These are phyloP conservation scores for Neodiprion pinetum DNA, from an alignment of 1,140 invertebrate genomes.

Conservation along the genomic window DNA sequence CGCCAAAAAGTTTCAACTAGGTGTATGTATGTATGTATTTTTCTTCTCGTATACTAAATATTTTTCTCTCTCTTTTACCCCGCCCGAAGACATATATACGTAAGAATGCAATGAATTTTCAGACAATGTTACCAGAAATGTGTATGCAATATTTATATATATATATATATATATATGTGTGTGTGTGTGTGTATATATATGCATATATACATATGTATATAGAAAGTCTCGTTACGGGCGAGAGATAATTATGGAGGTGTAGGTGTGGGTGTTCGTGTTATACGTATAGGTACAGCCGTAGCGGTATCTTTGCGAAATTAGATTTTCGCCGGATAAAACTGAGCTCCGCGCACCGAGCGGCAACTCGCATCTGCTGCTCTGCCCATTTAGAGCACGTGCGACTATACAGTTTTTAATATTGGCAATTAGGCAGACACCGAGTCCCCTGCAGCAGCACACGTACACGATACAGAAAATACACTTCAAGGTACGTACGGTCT, in stretches of 20 bases:
- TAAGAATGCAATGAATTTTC: not conserved
- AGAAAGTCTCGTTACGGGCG: not conserved
- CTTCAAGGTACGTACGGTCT: no score
- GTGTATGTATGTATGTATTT: not conserved
- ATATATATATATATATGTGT: not conserved
- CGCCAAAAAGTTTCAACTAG: not conserved
- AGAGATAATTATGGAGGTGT: not conserved
- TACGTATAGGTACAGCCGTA: not conserved
- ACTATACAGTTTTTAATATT: constrained; percentile 5
- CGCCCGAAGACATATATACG: no score
- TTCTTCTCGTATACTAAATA: not conserved
- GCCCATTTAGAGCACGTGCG: not conserved
- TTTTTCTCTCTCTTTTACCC: no score
- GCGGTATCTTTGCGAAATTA: constrained; percentile 3
- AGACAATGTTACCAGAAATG: not conserved
- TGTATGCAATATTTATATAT: not conserved
- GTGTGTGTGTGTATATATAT: not conserved
- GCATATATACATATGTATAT: not conserved
- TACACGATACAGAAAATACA: no score
- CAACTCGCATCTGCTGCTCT: not conserved
- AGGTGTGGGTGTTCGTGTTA: not conserved
- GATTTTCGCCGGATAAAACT: not conserved
- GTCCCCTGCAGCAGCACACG: not conserved
- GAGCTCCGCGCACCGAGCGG: not conserved
- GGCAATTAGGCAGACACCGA: not conserved